phyloP scores from a whole-genome alignment of 2,888 invertebrate species.

The Parapristionchus giblindavisi region DNA sequence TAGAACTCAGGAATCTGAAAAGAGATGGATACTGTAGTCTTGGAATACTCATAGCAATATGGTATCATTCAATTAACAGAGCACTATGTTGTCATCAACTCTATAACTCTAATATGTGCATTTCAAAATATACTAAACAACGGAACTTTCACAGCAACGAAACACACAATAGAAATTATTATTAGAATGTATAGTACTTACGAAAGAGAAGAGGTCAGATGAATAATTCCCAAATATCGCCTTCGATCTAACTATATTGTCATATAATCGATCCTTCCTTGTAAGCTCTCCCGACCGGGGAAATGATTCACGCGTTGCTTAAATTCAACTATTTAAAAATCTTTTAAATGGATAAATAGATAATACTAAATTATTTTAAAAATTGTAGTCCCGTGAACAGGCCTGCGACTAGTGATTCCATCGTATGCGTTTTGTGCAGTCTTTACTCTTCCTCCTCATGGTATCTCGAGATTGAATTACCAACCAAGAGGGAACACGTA shows the following conservation, averaged over 20 bases:
- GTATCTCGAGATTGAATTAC: not conserved
- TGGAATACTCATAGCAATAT: too few species aligned
- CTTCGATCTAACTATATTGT: slow-evolving; percentile 58
- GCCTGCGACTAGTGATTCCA: not conserved
- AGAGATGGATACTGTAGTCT: not conserved
- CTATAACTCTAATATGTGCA: not conserved
- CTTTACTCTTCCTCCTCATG: not conserved
- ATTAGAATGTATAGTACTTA: not conserved
- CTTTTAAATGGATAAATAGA: not conserved
- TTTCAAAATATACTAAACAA: too few species aligned
- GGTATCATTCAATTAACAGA: too few species aligned
- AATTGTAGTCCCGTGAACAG: not conserved
- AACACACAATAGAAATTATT: not conserved
- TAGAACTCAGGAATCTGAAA: slow-evolving; percentile 90
- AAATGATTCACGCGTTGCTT: slow-evolving; percentile 92
- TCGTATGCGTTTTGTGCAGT: not conserved
- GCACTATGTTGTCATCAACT: not conserved
- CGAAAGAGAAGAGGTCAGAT: too few species aligned
- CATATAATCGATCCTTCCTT: slow-evolving; percentile 89
- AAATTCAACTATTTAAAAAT: slow-evolving; percentile 28
- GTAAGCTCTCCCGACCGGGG: slow-evolving; percentile 94
- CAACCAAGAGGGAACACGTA: not conserved
- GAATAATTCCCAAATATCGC: slow-evolving; percentile 53
- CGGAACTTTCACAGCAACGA: too few species aligned
- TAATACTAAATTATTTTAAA: not conserved